Base-by-base conservation (phyloP, 2,888 invertebrate species). In the Blastobasis lacticolella region DNA sequence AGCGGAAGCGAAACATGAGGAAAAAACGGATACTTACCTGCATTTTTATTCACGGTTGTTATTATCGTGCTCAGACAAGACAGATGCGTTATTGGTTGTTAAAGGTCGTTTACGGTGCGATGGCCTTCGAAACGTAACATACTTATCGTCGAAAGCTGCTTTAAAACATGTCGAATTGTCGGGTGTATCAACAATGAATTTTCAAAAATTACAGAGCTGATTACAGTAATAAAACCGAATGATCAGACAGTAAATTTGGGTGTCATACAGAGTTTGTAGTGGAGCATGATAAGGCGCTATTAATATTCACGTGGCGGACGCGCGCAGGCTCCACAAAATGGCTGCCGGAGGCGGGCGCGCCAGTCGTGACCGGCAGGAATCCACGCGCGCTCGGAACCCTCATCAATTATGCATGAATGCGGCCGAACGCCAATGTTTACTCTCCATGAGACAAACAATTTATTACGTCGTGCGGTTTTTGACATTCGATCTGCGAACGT, bases 371-470 rank as follows among this genome's bases (percentile, higher is more conserved):
- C 80, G 84, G 74, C 79, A 74, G 83, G 87, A 85, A 82, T 86
- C 83, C 79, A 81, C 77, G 78, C 80, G 78, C 72, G 78, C 73
- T 78, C 62, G 74, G 70, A 77, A 79, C 82, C 81, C 83, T 82
- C 86, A 87, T 87, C 85, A 86, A 83, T 87, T 85, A 87, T 87
- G 85, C 83, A 86, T 85, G 86, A 87, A 86, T 85, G 86, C 82
- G 82, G 75, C 75, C 73, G 75, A 85, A 78, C 80, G 80, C 71
- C 82, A 76, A 81, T 86, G 86, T 86, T 86, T 84, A 82, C 85
- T 82, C 80, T 83, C 80, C 79, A 78, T 73, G 80, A 81, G 82
- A 85, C 82, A 79, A 23, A 81, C 80, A 79, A 87, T 87, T 87
- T 86, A 85, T 85, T 81, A 78, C 81, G 75, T 78, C 81, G 82